Base-by-base conservation (phyloP, 92 coral and sea anemone genomes). In the Isaurus tuberculatus region DNA sequence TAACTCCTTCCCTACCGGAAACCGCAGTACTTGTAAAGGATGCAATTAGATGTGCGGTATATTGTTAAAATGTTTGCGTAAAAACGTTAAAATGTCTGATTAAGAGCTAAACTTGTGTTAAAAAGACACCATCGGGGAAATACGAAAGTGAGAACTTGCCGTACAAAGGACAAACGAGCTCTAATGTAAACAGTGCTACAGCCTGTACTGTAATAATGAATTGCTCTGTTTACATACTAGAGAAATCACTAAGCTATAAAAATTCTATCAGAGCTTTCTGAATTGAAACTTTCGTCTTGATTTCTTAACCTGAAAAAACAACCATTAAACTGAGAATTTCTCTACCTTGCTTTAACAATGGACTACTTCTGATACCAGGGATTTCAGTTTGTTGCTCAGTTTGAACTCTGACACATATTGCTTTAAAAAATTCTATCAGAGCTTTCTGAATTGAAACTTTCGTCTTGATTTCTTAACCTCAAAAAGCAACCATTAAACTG, bases 1-100 rank as follows among this genome's bases (percentile, higher is more conserved):
- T 58, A 77, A 77, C 82, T 77, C 58, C 30, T 77, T 33, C 32
- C 23, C 34, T 34, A 26, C 19, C 82, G 82, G 82, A 77, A 77
- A 40, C 82, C 70, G 51, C 70, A 58, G n/a, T 22, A 33, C 34
- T 57, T 58, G 34, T 55, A 77, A 67, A 55, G n/a, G 70, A 77
- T 57, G 82, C 68, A 8, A 77, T 77, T 77, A 77, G 15, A 8
- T 2, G 17, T 5, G 32, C 82, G 25, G 64, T 53, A 57, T 14
- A 57, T n/a, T 36, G 82, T 58, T 58, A 23, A 26, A 11, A 22
- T 58, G 53, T 58, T 77, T 77, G 69, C 55, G 82, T 34, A 77
- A 23, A n/a, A 57, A 36, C 27, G 67, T 20, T 57, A 75, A 77
- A 77, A 77, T 60, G 82, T 77, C 70, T 4, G 68, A 77, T 57